These are phyloP conservation scores for Lamellibrachia satsuma DNA, from an alignment of 2,888 invertebrate species.

Conservation along the genomic window DNA sequence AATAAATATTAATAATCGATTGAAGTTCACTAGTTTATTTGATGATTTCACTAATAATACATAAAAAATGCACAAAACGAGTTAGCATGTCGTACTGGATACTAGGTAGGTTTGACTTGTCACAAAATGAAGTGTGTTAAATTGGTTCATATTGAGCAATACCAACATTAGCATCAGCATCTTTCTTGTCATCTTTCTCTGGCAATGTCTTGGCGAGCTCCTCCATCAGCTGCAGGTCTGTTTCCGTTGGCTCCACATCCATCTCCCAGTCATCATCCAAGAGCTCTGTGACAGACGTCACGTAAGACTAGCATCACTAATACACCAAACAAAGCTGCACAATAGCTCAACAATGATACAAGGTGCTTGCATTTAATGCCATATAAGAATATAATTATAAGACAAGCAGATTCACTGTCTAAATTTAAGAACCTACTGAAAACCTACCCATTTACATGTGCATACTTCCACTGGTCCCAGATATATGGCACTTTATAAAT, in stretches of 20 bases:
- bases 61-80: too few relatives aligned
- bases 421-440: too few relatives aligned
- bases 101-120: too few relatives aligned
- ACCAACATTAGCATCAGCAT: neutral
- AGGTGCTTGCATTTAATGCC: neutral
- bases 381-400: neutral
- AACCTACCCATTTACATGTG: too few relatives aligned
- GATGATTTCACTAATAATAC: too few relatives aligned
- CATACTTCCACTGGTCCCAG: too few relatives aligned
- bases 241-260: conserved; percentile 60
- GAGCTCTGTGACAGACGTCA: conserved; percentile 30
- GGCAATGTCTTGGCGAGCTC: conserved; percentile 53
- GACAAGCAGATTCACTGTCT: too few relatives aligned
- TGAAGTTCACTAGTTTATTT: too few relatives aligned
- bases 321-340: neutral
- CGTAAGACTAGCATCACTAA: neutral
- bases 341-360: neutral
- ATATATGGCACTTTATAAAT: too few relatives aligned
- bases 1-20: too few relatives aligned
- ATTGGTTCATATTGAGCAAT: neutral
- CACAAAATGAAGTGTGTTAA: neutral
- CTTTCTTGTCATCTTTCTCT: conserved; percentile 27
- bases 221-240: conserved; percentile 57
- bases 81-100: too few relatives aligned
- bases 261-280: conserved; percentile 64